Evolutionary conservation across 1,140 invertebrate species (phyloP), one percentile per base, ranked within the genome.

Genomic region (Bombus balteatus): DNA sequence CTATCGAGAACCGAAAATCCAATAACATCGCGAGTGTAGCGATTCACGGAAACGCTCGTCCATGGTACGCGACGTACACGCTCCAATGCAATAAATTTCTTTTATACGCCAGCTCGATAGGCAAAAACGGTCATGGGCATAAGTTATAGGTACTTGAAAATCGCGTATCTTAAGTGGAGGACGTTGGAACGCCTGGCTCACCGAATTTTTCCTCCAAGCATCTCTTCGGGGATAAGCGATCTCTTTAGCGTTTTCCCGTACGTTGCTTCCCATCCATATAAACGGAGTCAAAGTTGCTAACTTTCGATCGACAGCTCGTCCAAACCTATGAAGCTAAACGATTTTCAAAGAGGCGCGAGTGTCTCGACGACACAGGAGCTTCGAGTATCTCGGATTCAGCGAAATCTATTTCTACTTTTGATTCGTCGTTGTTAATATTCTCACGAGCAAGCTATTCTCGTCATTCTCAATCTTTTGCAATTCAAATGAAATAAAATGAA

Each of bases 121-220:
- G 92, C 91, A 94, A 94, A 94, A 93, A 93, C 88, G 91, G 85
- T 80, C 91, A 86, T 79, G 84, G 66, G 80, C 83, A 87, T 92
- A 92, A 94, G 81, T 93, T 94, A 94, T 92, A 86, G 90, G 73
- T 88, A 91, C 92, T 94, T 92, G 84, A 91, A 92, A 93, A 91
- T 92, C 92, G 87, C 89, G 87, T 85, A 90, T 90, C 87, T 88
- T 81, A 81, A 75, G n/a, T 62, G 53, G 80, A 70, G 73, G 59
- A 68, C 41, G 62, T 32, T 28, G 62, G 77, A 75, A 71, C 75
- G 87, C 47, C 18, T 53, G 47, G 47, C 47, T 22, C 47, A 13
- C 34, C 88, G 81, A 90, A 90, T 87, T 89, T 90, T 84, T 89
- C 81, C 47, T n/a, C 13, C 59, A 37, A 65, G 47, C 83, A 43